Evolutionary conservation across 2,888 invertebrate genomes (phyloP).

Genomic region (Pyrgus malvae): DNA sequence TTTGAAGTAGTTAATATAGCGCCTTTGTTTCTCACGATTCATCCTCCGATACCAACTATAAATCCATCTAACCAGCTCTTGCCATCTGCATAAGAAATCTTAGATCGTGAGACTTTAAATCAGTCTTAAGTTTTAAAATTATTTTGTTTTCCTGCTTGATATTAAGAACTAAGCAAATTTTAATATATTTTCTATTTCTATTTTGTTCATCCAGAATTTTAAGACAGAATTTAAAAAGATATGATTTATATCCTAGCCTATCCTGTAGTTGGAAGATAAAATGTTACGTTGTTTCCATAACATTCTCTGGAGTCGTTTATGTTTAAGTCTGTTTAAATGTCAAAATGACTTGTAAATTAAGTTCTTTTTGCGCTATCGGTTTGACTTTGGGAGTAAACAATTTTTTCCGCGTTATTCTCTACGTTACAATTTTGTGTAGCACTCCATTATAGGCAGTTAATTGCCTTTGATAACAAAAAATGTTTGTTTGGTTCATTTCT

Average conservation of each 20-base stretch:
- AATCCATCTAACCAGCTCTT: constrained; percentile 21
- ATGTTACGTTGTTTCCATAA: too few species aligned
- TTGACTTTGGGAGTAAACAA: neutral
- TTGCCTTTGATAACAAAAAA: too few species aligned
- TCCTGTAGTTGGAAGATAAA: too few species aligned
- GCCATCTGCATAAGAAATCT: constrained; percentile 17
- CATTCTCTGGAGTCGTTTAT: too few species aligned
- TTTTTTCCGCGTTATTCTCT: constrained; percentile 52
- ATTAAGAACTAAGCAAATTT: too few species aligned
- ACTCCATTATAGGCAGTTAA: constrained; percentile 48
- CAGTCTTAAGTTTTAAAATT: neutral
- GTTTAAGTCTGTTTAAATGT: too few species aligned
- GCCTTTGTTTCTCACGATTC: constrained; percentile 23
- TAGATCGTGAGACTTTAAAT: constrained; percentile 17
- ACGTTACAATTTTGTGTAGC: constrained; percentile 62
- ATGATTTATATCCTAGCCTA: too few species aligned
- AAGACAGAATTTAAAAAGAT: too few species aligned
- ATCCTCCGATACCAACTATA: constrained; percentile 21
- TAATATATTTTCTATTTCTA: too few species aligned
- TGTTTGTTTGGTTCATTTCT: too few species aligned
- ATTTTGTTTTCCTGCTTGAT: neutral
- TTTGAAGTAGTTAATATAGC: constrained; percentile 16
- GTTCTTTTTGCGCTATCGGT: constrained; percentile 1
- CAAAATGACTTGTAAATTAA: neutral
- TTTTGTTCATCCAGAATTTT: too few species aligned